Evolutionary conservation across 2,888 invertebrate genomes (phyloP).

Genomic region (Macroteleia sp.): DNA sequence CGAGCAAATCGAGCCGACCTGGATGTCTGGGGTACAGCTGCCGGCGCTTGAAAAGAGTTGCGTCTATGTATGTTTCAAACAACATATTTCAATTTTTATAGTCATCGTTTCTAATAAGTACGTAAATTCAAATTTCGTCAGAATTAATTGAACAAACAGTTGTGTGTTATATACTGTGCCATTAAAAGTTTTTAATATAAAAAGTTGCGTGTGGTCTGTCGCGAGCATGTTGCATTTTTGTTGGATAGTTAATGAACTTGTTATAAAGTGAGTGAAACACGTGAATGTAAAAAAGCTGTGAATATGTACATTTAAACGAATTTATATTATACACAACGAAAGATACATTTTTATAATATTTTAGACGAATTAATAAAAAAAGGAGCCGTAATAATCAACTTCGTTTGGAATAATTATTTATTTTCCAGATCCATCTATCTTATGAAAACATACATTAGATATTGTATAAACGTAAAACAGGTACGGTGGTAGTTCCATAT

Average conservation of each 20-base stretch:
- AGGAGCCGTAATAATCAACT: not conserved
- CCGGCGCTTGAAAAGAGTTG: constrained; percentile 72
- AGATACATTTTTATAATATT: constrained; percentile 42
- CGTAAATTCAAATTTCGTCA: constrained; percentile 36
- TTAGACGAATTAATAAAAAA: constrained; percentile 28
- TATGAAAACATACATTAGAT: too few species aligned
- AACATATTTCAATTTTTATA: constrained; percentile 39
- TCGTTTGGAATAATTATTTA: not conserved
- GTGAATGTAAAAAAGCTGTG: constrained; percentile 41
- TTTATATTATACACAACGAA: constrained; percentile 25
- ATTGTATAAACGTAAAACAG: too few species aligned
- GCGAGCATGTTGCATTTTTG: constrained; percentile 14
- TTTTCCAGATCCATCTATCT: not conserved
- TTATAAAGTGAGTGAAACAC: constrained; percentile 4
- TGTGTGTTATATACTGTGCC: constrained; percentile 35
- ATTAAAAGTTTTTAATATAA: constrained; percentile 47
- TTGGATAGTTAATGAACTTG: constrained; percentile 34
- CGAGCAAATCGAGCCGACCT: constrained; percentile 76
- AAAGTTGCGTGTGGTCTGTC: constrained; percentile 25
- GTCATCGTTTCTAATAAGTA: constrained; percentile 46
- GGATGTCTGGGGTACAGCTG: constrained; percentile 79
- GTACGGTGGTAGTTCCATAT: too few species aligned
- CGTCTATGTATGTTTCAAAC: constrained; percentile 32
- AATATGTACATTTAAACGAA: constrained; percentile 55
- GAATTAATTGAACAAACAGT: constrained; percentile 22